Evolutionary conservation across 2,113 vertebrate genomes (phyloP).

Genomic region (Lota lota): DNA sequence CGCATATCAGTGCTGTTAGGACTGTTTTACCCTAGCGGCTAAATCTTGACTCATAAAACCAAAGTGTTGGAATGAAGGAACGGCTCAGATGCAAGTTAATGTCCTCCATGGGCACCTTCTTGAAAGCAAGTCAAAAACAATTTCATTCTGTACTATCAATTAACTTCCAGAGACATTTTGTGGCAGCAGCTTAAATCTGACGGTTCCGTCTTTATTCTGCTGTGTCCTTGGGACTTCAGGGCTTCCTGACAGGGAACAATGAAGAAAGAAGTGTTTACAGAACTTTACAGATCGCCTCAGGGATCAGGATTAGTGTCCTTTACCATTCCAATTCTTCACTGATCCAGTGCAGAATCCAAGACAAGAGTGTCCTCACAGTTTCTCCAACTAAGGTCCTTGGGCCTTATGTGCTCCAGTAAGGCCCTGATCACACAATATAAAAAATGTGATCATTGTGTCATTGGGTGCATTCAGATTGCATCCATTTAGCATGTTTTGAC

Average conservation of each 20-base stretch:
- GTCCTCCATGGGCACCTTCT: slow-evolving; percentile 27
- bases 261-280: slow-evolving; percentile 69
- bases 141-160: slow-evolving; percentile 58
- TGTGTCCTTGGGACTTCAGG: slow-evolving; percentile 55
- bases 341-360: slow-evolving; percentile 59
- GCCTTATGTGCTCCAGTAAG: no score
- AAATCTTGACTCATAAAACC: slow-evolving; percentile 2
- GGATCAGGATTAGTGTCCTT: slow-evolving; percentile 60
- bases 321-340: slow-evolving; percentile 56
- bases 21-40: no score
- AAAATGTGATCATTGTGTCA: no score
- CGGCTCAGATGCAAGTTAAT: slow-evolving; percentile 42
- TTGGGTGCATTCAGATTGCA: no score
- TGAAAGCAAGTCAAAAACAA: slow-evolving; percentile 48
- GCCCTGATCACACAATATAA: no score
- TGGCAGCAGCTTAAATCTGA: slow-evolving; percentile 48
- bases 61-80: slow-evolving; percentile 34
- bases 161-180: slow-evolving; percentile 57
- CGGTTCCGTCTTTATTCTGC: slow-evolving; percentile 48
- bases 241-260: slow-evolving; percentile 66
- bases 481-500: no score
- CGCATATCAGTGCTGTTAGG: neutral
- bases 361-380: slow-evolving; percentile 46
- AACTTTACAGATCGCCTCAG: slow-evolving; percentile 61
- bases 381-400: no score